phyloP scores from a whole-genome alignment of 1,140 invertebrate species.

The Drosophila dunni region DNA sequence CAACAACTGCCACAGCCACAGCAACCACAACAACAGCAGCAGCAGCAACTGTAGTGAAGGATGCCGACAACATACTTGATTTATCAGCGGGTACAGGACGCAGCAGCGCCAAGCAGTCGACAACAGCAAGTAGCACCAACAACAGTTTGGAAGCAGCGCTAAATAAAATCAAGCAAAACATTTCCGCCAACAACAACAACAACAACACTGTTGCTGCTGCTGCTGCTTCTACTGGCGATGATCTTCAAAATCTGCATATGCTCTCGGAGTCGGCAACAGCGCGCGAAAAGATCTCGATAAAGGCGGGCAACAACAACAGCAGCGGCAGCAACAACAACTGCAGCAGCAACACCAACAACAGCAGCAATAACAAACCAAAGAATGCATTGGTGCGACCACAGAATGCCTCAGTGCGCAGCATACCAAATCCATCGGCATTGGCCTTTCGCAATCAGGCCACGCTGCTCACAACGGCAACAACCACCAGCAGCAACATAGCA shows the following conservation, averaged over 20 bases:
- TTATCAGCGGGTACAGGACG: slow-evolving; percentile 58
- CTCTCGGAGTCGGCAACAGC: slow-evolving; percentile 79
- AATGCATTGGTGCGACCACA: slow-evolving; percentile 77
- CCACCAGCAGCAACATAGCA: slow-evolving; percentile 11
- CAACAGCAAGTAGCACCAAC: slow-evolving; percentile 14
- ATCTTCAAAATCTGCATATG: slow-evolving; percentile 82
- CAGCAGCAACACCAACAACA: slow-evolving; percentile 17
- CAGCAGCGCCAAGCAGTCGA: slow-evolving; percentile 4
- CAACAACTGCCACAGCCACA: slow-evolving; percentile 17
- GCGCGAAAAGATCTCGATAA: slow-evolving; percentile 80
- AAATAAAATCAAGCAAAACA: slow-evolving; percentile 83
- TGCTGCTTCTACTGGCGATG: slow-evolving; percentile 46
- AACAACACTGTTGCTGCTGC: slow-evolving; percentile 10
- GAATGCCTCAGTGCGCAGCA: slow-evolving; percentile 81
- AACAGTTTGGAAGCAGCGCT: slow-evolving; percentile 73
- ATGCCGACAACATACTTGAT: slow-evolving; percentile 81
- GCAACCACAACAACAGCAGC: background rate
- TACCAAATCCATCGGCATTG: slow-evolving; percentile 83
- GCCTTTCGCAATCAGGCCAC: slow-evolving; percentile 79
- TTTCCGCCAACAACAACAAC: slow-evolving; percentile 62
- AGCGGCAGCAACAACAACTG: slow-evolving; percentile 14
- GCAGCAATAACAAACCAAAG: slow-evolving; percentile 47
- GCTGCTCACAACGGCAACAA: background rate
- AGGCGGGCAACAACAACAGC: slow-evolving; percentile 30
- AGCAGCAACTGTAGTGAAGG: slow-evolving; percentile 46